Conservation (phyloP, 2,888 invertebrate genomes). For the Acronicta psi region DNA sequence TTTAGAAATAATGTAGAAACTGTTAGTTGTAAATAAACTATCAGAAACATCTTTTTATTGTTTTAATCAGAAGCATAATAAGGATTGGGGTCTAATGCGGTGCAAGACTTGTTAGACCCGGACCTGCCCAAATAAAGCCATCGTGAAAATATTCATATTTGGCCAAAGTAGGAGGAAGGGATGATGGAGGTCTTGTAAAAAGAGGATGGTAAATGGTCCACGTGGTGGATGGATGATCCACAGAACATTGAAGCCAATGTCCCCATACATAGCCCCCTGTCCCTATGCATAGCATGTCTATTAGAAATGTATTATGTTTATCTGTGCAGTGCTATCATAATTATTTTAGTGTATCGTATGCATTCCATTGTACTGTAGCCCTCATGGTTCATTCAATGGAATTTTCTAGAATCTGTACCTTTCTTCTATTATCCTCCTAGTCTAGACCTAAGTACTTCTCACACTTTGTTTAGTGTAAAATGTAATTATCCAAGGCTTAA, state of each 20-base stretch:
- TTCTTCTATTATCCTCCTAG: not conserved
- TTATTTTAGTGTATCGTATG: slow-evolving; percentile 26
- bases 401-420: slow-evolving; percentile 24
- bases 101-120: too few species aligned
- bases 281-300: slow-evolving; percentile 66
- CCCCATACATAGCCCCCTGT: slow-evolving; percentile 7
- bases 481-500: slow-evolving; percentile 2
- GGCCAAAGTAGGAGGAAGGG: too few species aligned
- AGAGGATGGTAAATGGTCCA: too few species aligned
- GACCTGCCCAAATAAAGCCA: too few species aligned
- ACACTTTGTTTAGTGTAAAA: slow-evolving; percentile 9
- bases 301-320: slow-evolving; percentile 59
- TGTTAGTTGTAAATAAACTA: too few species aligned
- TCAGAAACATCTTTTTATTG: too few species aligned
- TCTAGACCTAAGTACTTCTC: slow-evolving; percentile 3
- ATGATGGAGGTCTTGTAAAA: too few species aligned
- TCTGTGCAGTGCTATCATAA: slow-evolving; percentile 42
- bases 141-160: too few species aligned
- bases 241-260: slow-evolving; percentile 40
- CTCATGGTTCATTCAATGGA: slow-evolving; percentile 38
- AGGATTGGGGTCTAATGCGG: too few species aligned
- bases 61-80: too few species aligned
- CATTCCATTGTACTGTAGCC: slow-evolving; percentile 45
- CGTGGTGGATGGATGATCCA: not conserved
- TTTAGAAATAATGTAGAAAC: too few species aligned